phyloP scores from a whole-genome alignment of 2,797 vertebrate genomes.

The Harpagifer antarcticus region DNA sequence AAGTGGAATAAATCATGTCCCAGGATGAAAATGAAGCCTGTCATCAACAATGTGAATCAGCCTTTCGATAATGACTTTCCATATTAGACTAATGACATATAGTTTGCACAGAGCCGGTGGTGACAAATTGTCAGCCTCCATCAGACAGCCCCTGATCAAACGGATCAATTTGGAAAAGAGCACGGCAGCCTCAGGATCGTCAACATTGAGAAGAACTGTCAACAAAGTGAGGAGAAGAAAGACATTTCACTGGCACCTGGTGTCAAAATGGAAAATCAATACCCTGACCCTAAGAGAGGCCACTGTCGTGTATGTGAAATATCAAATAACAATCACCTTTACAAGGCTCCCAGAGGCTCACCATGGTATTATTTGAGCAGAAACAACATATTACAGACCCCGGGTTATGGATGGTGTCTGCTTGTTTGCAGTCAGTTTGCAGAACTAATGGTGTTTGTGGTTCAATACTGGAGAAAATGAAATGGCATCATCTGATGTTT shows the following conservation, averaged over 20 bases:
- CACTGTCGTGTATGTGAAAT: slow-evolving; percentile 72
- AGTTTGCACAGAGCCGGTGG: slow-evolving; percentile 25
- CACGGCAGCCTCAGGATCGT: slow-evolving; percentile 57
- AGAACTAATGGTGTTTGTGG: slow-evolving; percentile 74
- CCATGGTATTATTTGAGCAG: slow-evolving; percentile 70
- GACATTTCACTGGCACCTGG: slow-evolving; percentile 63
- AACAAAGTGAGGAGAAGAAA: slow-evolving; percentile 64
- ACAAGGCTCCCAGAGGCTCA: slow-evolving; percentile 61
- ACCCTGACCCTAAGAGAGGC: slow-evolving; percentile 67
- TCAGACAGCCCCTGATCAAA: slow-evolving; percentile 76
- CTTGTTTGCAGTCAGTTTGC: slow-evolving; percentile 72
- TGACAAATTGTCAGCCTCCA: slow-evolving; percentile 69
- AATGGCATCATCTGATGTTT: slow-evolving; percentile 63
- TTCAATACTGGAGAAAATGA: slow-evolving; percentile 66
- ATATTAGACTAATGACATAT: slow-evolving; percentile 44
- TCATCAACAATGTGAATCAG: slow-evolving; percentile 64
- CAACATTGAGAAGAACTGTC: slow-evolving; percentile 72
- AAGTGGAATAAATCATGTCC: slow-evolving; percentile 70
- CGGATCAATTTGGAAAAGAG: slow-evolving; percentile 77
- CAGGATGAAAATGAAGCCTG: slow-evolving; percentile 37
- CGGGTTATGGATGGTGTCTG: slow-evolving; percentile 63
- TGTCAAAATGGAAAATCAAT: slow-evolving; percentile 73
- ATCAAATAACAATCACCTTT: slow-evolving; percentile 79
- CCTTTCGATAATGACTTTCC: slow-evolving; percentile 62
- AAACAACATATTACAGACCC: slow-evolving; percentile 64